Evolutionary conservation across 2,888 invertebrate species (phyloP).

Genomic region (Archaeoteleia sp.): DNA sequence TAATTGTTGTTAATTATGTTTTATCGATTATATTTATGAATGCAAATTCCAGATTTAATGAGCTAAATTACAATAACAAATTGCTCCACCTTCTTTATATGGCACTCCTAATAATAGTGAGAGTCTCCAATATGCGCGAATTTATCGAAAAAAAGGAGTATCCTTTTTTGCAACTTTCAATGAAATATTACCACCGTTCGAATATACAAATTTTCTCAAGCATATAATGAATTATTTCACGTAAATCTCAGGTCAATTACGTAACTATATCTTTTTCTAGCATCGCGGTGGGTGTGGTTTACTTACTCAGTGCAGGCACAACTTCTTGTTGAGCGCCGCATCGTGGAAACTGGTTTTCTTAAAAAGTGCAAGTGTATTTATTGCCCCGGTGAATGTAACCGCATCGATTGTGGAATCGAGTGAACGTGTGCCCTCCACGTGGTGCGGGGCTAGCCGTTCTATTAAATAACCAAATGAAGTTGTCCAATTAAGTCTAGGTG

Average conservation of each 20-base stretch:
- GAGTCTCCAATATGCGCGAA: no score
- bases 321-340: conserved; percentile 14
- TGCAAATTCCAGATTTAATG: no score
- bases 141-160: no score
- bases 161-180: no score
- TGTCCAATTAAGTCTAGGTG: conserved; percentile 31
- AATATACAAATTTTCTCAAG: no score
- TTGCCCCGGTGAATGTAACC: conserved; percentile 63
- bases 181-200: no score
- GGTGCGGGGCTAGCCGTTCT: conserved; percentile 32
- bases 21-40: no score
- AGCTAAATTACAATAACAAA: no score
- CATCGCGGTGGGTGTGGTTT: conserved; percentile 53
- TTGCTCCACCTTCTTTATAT: no score
- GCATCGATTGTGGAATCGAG: conserved; percentile 33
- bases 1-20: no score
- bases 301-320: no score
- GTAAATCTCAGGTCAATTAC: conserved; percentile 33
- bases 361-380: conserved; percentile 71
- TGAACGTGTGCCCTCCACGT: conserved; percentile 53
- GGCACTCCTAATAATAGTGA: no score
- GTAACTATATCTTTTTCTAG: conserved; percentile 49
- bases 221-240: conserved; percentile 11
- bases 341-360: conserved; percentile 59
- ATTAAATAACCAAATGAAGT: conserved; percentile 35